Base-by-base conservation (phyloP, 2,888 invertebrate genomes). In the Abrostola triplasia region DNA sequence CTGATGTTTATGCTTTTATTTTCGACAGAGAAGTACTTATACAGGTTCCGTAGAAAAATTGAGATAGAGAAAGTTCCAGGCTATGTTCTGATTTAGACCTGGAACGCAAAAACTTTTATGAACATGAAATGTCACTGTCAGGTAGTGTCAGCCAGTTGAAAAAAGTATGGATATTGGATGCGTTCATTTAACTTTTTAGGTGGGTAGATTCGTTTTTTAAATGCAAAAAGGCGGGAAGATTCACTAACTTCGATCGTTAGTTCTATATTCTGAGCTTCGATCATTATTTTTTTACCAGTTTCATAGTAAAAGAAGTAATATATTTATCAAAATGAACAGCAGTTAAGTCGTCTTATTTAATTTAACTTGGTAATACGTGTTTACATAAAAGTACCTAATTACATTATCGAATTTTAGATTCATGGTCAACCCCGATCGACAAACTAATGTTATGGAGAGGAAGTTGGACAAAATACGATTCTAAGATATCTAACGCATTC, bases 361-460 rank as follows among this genome's bases (percentile, higher is more conserved):
- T 24, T 24, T 4, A 2, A 24, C 24, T 24, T 24, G 24, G 24
- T 24, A 6, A 42, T 10, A 13, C 4, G 11, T 35, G 1, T 10
- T 42, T 9, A 9, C 11, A 12, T 36, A 47, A 35, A 0, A 12
- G 24, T n/a, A n/a, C n/a, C n/a, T 53, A 1, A 41, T 41, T 10
- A 40, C 0, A 55, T 36, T 36, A 53, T 11, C 0, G 12, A 9
- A 50, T 59, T 51, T 83, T 77, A 88, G 90, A 82, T 82, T 73
- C 76, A 5, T 85, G 86, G 83, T 76, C 63, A 0, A 72, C 76
- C 5, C 62, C 81, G 0, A 91, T 94, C 61, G 86, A 88, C 61
- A 92, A 92, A 65, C 74, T 93, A 53, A 89, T 89, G 86, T 38
- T 87, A 36, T 93, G 92, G 93, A 81, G 79, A 13, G 70, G 84